A percentile compares a stretch with the other conserved stretches of the same genome.
Conservation (phyloP, 2,888 invertebrate genomes). For the Lasiommata megera region DNA sequence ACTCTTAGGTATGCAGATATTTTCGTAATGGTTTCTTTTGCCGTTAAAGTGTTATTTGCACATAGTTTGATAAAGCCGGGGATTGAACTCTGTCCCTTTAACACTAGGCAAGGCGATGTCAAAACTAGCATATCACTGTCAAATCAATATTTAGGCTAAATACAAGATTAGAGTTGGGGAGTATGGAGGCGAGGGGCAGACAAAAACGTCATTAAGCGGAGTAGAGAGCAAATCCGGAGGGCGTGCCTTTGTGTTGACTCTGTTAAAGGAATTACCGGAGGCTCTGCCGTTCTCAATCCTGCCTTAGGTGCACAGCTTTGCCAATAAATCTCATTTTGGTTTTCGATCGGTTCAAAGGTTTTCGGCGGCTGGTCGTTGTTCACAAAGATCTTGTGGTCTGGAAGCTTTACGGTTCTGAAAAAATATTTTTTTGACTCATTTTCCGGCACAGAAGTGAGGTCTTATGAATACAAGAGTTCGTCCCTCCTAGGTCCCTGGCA, state of each 20-base stretch:
- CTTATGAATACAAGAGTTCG: too few species aligned
- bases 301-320: constrained; percentile 25
- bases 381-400: not conserved
- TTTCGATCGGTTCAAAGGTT: constrained; percentile 13
- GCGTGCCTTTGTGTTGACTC: constrained; percentile 36
- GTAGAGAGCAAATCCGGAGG: constrained; percentile 39
- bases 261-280: constrained; percentile 42
- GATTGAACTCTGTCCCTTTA: not conserved
- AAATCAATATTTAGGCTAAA: constrained; percentile 40
- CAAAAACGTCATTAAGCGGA: constrained; percentile 45
- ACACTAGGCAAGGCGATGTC: too few species aligned
- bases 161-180: constrained; percentile 38
- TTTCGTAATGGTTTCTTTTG: too few species aligned
- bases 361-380: constrained; percentile 1
- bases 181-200: constrained; percentile 32
- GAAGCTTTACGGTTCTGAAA: not conserved
- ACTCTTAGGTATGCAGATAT: too few species aligned
- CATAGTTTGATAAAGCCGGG: too few species aligned
- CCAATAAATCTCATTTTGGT: constrained; percentile 24
- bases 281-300: constrained; percentile 35
- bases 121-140: too few species aligned
- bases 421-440: too few species aligned
- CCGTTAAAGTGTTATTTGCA: too few species aligned
- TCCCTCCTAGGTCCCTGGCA: too few species aligned
- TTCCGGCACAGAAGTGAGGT: too few species aligned